Evolutionary conservation across 37 sponge, comb jelly and placozoan species (phyloP).

Genomic region (Spongilla lacustris): DNA sequence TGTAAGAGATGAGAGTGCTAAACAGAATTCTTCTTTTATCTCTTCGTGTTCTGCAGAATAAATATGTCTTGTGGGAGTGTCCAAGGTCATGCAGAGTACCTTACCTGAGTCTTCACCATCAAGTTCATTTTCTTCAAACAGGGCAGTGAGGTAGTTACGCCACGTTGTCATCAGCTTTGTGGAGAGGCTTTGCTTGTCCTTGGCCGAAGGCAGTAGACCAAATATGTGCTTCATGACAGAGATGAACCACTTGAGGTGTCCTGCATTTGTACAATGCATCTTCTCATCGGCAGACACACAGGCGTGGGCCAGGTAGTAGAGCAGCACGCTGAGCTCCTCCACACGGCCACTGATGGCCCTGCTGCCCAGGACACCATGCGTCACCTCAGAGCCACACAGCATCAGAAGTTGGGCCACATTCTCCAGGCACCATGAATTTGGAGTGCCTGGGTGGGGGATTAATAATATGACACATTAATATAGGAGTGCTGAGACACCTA

Average conservation of each 20-base stretch:
- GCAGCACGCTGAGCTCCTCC: constrained; percentile 27
- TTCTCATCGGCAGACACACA: neutral
- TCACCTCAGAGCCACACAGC: constrained; percentile 31
- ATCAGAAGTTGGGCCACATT: constrained; percentile 55
- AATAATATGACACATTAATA: neutral
- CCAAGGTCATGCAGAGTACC: neutral
- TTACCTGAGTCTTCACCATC: constrained; percentile 23
- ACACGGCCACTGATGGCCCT: constrained; percentile 24
- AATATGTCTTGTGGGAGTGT: no score
- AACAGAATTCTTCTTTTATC: neutral
- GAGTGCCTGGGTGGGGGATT: constrained; percentile 8
- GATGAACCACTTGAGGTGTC: constrained; percentile 31
- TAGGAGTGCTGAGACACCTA: no score
- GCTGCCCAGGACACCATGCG: constrained; percentile 39
- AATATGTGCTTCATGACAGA: constrained; percentile 7
- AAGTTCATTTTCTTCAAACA: constrained; percentile 45
- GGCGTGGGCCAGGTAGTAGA: constrained; percentile 42
- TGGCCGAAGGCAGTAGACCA: constrained; percentile 13
- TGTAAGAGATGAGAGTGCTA: neutral
- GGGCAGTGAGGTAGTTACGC: constrained; percentile 40
- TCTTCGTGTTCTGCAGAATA: no score
- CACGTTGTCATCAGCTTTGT: constrained; percentile 24
- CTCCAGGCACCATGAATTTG: constrained; percentile 66
- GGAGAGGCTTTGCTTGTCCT: constrained; percentile 7
- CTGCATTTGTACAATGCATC: no score